Evolutionary conservation across 1,140 invertebrate genomes (phyloP), one percentile per base, ranked within the genome.

Genomic region (Monochamus saltuarius): DNA sequence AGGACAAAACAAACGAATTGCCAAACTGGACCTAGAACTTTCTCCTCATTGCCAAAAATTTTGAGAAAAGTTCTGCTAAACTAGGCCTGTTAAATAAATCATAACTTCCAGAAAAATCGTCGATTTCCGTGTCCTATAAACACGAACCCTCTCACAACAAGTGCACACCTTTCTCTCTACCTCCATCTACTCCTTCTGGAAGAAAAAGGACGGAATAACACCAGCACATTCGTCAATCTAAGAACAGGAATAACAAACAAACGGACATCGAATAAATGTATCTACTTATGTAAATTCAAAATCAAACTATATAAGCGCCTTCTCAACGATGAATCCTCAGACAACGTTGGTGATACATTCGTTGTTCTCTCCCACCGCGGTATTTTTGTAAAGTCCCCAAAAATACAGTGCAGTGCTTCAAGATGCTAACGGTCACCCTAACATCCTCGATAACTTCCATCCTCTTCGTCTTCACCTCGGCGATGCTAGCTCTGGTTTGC

Each of bases 351-450:
- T 38, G 29, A 34, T 38, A 52, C 55, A 34, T 17, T 8, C 50
- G 61, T 53, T 62, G 49, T 45, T 58, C 56, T 62, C 55, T 55
- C n/a, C 13, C n/a, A n/a, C 19, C 49, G 11, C 14, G 14, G 45
- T 45, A 42, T 43, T 40, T 61, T 56, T 47, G 35, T 61, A 36
- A 35, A 35, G 10, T 16, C 16, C 16, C 17, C 55, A 19, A 46
- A 16, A 29, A 29, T 29, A 38, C 29, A 37, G 38, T 46, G 46
- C 54, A 56, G 47, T 56, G 46, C 43, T 37, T 51, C 38, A 42
- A 56, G 42, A 10, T 49, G 40, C 34, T 45, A 40, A 10, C 54
- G 51, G n/a, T 50, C 42, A 10, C 17, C n/a, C 8, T 29, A 51
- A 13, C 35, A 13, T 17, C 19, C 4, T 36, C 29, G 10, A 37